Evolutionary conservation across 2,113 vertebrate genomes (phyloP).

Genomic region (Neolamprologus cancellatus): DNA sequence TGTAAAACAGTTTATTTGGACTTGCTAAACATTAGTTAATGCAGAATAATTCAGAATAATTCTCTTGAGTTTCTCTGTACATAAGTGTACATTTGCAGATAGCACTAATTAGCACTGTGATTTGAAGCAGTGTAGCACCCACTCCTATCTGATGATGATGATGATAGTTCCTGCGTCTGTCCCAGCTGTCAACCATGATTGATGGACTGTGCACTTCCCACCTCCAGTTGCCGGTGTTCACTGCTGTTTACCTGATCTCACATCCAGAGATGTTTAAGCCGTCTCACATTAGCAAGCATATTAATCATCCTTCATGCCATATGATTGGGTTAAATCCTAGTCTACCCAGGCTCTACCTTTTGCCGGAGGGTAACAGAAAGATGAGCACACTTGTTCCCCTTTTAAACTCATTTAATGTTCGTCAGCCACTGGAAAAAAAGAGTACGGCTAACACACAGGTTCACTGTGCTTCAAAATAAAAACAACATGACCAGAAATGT

Average conservation of each 20-base stretch:
- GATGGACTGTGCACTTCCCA: conserved; percentile 55
- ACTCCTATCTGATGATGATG: conserved; percentile 28
- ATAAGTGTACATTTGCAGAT: background rate
- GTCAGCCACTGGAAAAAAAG: background rate
- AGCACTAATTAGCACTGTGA: conserved; percentile 25
- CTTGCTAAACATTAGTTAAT: background rate
- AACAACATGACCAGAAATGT: background rate
- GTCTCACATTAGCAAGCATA: conserved; percentile 44
- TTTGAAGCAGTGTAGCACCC: conserved; percentile 13
- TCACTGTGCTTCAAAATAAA: background rate
- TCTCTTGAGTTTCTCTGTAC: background rate
- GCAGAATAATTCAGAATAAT: background rate
- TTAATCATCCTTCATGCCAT: conserved; percentile 52
- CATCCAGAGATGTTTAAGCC: conserved; percentile 24
- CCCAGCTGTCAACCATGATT: conserved; percentile 65
- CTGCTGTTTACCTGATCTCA: conserved; percentile 23
- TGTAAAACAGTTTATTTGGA: background rate
- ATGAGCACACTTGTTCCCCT: background rate
- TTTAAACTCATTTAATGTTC: background rate
- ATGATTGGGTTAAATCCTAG: conserved; percentile 32
- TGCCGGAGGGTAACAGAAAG: background rate
- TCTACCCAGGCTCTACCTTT: background rate
- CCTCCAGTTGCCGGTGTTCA: background rate
- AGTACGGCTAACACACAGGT: background rate
- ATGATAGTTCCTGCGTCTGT: conserved; percentile 36